Evolutionary conservation across 1,140 invertebrate species (phyloP).

Genomic region (Zaprionus lachaisei): DNA sequence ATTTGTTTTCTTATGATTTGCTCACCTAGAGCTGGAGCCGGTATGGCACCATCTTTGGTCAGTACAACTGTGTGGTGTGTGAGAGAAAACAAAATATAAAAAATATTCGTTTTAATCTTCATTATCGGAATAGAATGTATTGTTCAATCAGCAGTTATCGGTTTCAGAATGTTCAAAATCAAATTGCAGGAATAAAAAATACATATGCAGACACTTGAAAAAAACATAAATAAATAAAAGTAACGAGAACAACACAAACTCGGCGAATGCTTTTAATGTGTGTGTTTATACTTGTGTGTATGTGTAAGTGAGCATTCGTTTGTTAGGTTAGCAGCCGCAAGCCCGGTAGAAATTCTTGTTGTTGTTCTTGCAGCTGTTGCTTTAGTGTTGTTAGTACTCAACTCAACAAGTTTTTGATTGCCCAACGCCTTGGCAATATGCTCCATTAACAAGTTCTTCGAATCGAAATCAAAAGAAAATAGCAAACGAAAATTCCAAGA

Average conservation of each 20-base stretch:
- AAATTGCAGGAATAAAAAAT: slow-evolving; percentile 17
- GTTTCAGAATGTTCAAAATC: slow-evolving; percentile 52
- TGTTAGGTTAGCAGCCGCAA: slow-evolving; percentile 63
- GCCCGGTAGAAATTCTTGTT: slow-evolving; percentile 21
- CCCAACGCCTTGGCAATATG: slow-evolving; percentile 45
- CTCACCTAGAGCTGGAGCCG: slow-evolving; percentile 89
- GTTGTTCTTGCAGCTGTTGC: slow-evolving; percentile 16
- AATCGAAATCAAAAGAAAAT: slow-evolving; percentile 54
- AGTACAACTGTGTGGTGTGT: slow-evolving; percentile 87
- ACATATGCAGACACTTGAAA: slow-evolving; percentile 51
- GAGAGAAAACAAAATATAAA: slow-evolving; percentile 72
- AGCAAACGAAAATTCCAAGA: slow-evolving; percentile 29
- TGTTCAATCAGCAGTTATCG: slow-evolving; percentile 42
- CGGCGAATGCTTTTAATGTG: slow-evolving; percentile 37
- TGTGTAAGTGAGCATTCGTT: slow-evolving; percentile 22
- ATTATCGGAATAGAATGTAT: slow-evolving; percentile 29
- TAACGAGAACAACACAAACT: slow-evolving; percentile 25
- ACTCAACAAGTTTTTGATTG: slow-evolving; percentile 62
- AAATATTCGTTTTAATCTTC: slow-evolving; percentile 55
- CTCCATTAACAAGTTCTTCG: slow-evolving; percentile 55
- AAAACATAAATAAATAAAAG: slow-evolving; percentile 32
- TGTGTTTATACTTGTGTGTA: slow-evolving; percentile 7
- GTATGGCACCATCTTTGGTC: slow-evolving; percentile 90
- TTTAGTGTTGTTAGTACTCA: slow-evolving; percentile 36
- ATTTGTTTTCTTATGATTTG: slow-evolving; percentile 55